A percentile compares a stretch with the other conserved stretches of the same genome.
phyloP scores from a whole-genome alignment of 2,888 invertebrate genomes.

The Dasysyrphus tricinctus region DNA sequence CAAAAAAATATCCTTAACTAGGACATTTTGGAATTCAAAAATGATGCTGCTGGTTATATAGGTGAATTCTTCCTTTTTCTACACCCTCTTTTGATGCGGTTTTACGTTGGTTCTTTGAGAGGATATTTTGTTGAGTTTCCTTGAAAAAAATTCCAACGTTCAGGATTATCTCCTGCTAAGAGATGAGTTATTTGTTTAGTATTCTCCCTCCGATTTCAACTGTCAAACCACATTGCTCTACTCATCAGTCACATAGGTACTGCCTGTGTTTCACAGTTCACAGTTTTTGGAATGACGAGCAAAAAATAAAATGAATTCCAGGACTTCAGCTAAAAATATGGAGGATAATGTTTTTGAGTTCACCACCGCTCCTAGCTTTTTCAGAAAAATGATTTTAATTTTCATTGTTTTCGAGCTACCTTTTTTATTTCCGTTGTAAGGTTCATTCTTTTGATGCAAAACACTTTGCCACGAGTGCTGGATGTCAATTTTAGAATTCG shows the following conservation, averaged over 20 bases:
- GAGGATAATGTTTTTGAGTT: neutral
- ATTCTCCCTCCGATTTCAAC: neutral
- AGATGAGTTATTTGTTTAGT: constrained; percentile 12
- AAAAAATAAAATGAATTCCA: neutral
- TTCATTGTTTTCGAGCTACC: neutral
- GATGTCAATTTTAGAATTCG: constrained; percentile 18
- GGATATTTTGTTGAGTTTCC: constrained; percentile 34
- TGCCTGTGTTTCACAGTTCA: constrained; percentile 1
- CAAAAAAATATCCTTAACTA: constrained; percentile 37
- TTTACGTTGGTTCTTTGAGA: neutral
- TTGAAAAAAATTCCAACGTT: constrained; percentile 5
- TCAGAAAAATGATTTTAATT: constrained; percentile 25
- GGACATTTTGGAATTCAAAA: constrained; percentile 66
- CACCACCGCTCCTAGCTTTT: neutral
- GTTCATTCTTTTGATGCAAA: neutral
- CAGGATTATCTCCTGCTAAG: neutral
- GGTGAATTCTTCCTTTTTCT: neutral
- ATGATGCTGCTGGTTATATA: neutral
- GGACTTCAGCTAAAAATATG: neutral
- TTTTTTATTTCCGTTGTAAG: neutral
- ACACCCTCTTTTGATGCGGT: constrained; percentile 7
- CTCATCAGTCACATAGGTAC: constrained; percentile 17
- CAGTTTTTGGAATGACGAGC: neutral
- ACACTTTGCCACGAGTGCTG: neutral
- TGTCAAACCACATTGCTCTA: constrained; percentile 24